Percentiles rank a stretch among this genome's conserved stretches.
Conservation (phyloP, 2,888 invertebrate species). For the Philonicus albiceps region DNA sequence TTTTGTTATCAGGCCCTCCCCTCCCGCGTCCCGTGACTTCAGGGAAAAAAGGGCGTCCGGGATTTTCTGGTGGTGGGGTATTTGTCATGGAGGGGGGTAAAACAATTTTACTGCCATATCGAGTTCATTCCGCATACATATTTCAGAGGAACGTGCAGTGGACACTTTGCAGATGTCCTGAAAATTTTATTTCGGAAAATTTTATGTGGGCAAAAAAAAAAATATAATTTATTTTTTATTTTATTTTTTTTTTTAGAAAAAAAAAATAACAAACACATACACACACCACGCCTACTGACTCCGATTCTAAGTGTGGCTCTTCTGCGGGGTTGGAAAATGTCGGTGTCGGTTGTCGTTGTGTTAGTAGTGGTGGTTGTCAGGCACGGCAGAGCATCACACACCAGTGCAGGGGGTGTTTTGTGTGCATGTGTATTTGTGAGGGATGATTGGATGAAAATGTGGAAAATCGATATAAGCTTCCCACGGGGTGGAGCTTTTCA, state of each 20-base stretch:
- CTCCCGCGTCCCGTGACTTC: not conserved
- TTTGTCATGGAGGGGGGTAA: not conserved
- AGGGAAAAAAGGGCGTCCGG: not conserved
- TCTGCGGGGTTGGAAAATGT: not conserved
- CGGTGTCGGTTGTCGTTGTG: not conserved
- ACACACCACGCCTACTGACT: not conserved
- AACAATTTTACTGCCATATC: not conserved
- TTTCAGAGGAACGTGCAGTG: not conserved
- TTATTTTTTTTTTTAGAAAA: not conserved
- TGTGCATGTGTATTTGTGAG: not conserved
- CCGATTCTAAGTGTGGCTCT: not conserved
- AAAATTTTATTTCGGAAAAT: constrained; percentile 11
- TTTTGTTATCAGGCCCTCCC: not conserved
- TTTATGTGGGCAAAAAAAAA: constrained; percentile 16
- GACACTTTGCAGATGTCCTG: constrained; percentile 17
- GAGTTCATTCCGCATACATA: not conserved
- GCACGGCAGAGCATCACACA: not conserved
- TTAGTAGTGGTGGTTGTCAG: not conserved
- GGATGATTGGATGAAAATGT: constrained; percentile 32
- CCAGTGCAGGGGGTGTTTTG: not conserved
- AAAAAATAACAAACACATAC: not conserved
- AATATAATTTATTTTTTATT: no score
- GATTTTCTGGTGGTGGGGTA: not conserved
- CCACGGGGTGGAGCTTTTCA: constrained; percentile 36
- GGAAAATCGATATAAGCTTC: constrained; percentile 20